Evolutionary conservation across 2,797 vertebrate species (phyloP), one percentile per base, ranked within the genome.

Genomic region (Dipus sagitta): DNA sequence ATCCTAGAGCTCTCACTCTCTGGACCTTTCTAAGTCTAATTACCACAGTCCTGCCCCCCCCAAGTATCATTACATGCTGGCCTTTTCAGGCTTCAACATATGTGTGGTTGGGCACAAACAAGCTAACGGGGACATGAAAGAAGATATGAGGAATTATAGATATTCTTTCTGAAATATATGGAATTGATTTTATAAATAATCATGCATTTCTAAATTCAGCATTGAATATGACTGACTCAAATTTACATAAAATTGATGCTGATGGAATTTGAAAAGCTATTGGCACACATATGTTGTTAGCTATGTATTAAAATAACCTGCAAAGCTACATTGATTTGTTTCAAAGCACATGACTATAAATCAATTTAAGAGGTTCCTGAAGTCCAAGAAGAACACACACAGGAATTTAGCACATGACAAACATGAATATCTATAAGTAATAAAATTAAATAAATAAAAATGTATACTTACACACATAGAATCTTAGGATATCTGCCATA

Each of bases 301-400:
- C 74, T 84, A 86, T 90, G 88, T 89, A 94, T 79, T 87, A 93
- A 93, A 94, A 62, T 74, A 83, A 52, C 4, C 47, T 90, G 9
- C 21, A 87, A 81, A 89, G 2, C 20, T 76, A 60, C 21, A 72
- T 89, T 88, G 83, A 94, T 92, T 96, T 96, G 74, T 84, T 68
- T 23, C 67, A 82, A 3, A 65, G 12, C 20, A 87, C 67, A 70
- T 54, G 24, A 92, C 60, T 91, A 2, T 72, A 64, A 96, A 86
- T 95, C 85, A 91, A 72, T 76, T 81, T 20, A 34, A 47, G 26
- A 96, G 21, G 58, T 96, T 82, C 85, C 74, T 38, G 81, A 58
- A 64, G 28, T 79, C 23, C 52, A 88, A n/a, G 32, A 80, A 89
- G 82, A 88, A 21, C 14, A 52, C 74, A 62, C 20, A 42, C 26